Evolutionary conservation across 1,140 invertebrate genomes (phyloP).

Genomic region (Megalopta genalis): DNA sequence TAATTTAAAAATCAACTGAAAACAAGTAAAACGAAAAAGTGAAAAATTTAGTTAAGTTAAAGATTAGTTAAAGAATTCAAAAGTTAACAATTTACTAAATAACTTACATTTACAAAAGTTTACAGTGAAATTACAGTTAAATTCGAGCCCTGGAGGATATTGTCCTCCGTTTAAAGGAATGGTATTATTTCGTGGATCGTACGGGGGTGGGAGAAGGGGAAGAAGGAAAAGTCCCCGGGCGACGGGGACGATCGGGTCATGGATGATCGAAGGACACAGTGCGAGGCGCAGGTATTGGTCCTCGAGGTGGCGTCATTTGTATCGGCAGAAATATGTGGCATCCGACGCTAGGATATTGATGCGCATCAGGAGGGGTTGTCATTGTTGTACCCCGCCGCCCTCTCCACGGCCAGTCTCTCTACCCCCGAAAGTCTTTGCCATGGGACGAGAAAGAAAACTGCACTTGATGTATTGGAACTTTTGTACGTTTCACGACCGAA

Average conservation of each 20-base stretch:
- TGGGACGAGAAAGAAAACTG: slow-evolving; percentile 57
- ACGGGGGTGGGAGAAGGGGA: not conserved
- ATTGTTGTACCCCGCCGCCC: slow-evolving; percentile 62
- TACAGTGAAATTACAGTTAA: too few species aligned
- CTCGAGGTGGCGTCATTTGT: slow-evolving; percentile 65
- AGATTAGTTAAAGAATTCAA: too few species aligned
- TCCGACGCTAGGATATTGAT: slow-evolving; percentile 66
- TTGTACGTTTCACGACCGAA: slow-evolving; percentile 56
- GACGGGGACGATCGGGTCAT: slow-evolving; percentile 46
- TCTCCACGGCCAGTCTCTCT: slow-evolving; percentile 36
- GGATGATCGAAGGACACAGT: slow-evolving; percentile 53
- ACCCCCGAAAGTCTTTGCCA: slow-evolving; percentile 24
- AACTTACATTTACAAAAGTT: too few species aligned
- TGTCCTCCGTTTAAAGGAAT: slow-evolving; percentile 45
- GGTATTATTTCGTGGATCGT: slow-evolving; percentile 53
- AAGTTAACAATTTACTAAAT: too few species aligned
- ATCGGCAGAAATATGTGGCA: slow-evolving; percentile 66
- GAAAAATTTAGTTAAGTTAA: too few species aligned
- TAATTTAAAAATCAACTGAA: too few species aligned
- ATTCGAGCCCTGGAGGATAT: not conserved
- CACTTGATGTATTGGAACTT: slow-evolving; percentile 70
- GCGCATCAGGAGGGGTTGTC: slow-evolving; percentile 61
- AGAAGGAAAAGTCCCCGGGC: slow-evolving; percentile 22
- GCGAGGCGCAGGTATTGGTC: slow-evolving; percentile 59
- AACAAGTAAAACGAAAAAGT: too few species aligned